Evolutionary conservation across 2,888 invertebrate genomes (phyloP).

Genomic region (Blastobasis adustella): DNA sequence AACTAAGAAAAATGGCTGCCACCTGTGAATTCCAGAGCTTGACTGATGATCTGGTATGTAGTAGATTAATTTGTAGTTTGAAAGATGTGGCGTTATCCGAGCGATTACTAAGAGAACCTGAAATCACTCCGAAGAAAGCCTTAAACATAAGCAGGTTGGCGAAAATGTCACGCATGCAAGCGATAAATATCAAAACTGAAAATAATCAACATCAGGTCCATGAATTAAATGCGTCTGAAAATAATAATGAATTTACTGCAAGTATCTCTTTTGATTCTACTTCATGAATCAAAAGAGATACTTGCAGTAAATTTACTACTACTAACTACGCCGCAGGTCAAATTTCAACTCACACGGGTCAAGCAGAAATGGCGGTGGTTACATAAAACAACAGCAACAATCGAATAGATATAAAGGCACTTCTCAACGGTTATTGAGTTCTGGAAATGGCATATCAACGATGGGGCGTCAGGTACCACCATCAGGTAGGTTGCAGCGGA

Average conservation of each 20-base stretch:
- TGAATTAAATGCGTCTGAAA: neutral
- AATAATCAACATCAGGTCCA: neutral
- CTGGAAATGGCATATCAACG: no score
- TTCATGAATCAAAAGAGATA: neutral
- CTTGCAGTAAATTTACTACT: neutral
- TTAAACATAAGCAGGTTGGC: constrained; percentile 12
- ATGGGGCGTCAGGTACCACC: no score
- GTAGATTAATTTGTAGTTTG: constrained; percentile 18
- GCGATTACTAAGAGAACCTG: constrained; percentile 13
- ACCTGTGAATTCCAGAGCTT: constrained; percentile 18
- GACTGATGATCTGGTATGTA: constrained; percentile 12
- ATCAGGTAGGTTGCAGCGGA: no score
- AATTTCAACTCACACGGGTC: no score
- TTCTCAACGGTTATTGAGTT: no score
- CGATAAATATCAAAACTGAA: constrained; percentile 8
- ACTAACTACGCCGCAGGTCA: neutral
- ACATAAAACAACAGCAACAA: neutral
- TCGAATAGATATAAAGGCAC: neutral
- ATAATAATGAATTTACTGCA: neutral
- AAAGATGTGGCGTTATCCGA: constrained; percentile 10
- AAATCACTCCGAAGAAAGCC: constrained; percentile 13
- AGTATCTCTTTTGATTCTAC: no score
- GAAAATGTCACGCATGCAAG: constrained; percentile 11
- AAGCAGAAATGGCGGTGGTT: neutral
- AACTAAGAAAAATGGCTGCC: constrained; percentile 14